Evolutionary conservation across 2,113 vertebrate genomes (phyloP), one percentile per base, ranked within the genome.

Genomic region (Dasypus novemcinctus): DNA sequence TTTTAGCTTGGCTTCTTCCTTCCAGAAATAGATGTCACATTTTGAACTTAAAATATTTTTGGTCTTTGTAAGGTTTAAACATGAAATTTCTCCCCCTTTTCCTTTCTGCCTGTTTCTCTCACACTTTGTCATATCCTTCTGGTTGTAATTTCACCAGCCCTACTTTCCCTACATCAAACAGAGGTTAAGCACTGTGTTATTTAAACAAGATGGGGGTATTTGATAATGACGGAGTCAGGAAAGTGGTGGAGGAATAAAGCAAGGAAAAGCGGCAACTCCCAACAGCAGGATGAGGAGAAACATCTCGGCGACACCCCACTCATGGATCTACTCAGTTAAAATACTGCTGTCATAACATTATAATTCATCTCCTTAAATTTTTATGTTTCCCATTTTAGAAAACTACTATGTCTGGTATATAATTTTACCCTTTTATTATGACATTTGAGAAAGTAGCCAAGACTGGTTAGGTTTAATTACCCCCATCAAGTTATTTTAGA

Each of bases 161-260:
- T 91, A 89, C 80, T 76, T 97, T 98, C 80, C 91, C 88, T 92
- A 93, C 97, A 98, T 98, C 97, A 98, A 97, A 97, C 5, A n/a
- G 96, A 96, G 94, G 93, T 96, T 97, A 98, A 97, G 80, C 85
- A 90, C 86, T 49, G 4, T 93, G 87, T 96, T 97, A 96, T 98
- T 98, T 98, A 97, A 98, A 98, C 96, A 98, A 97, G 97, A 97
- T 96, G 96, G 90, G 96, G 81, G 76, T 63, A 96, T 98, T 97
- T 95, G 97, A 97, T 98, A 98, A 98, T 97, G 95, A 96, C 20
- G 0, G 43, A 96, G 72, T 86, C 92, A 41, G 64, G 71, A 94
- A 96, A 97, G 93, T 14, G 87, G 93, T 97, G 93, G 71, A 97
- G 80, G 69, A 96, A 76, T 82, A 96, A 94, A 66, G 66, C 21